These are phyloP conservation scores for Sinella curviseta DNA, from an alignment of 1,140 invertebrate species.

Conservation along the genomic window DNA sequence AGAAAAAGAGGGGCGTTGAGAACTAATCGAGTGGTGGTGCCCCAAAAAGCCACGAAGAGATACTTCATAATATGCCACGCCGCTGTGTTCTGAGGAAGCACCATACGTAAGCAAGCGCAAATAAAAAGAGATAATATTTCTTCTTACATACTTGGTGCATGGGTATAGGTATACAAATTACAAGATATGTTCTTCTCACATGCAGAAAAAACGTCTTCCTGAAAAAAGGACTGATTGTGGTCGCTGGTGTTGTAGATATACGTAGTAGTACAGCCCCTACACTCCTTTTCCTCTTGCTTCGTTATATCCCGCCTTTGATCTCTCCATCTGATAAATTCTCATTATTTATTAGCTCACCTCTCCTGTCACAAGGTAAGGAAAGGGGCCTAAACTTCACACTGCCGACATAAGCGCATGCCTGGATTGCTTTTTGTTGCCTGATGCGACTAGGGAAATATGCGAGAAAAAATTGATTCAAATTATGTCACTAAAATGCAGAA, in stretches of 20 bases:
- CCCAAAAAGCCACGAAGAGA: neutral
- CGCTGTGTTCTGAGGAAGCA: neutral
- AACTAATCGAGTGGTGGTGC: conserved; percentile 40
- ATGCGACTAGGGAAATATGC: too few relatives aligned
- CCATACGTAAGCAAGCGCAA: too few relatives aligned
- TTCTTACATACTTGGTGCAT: too few relatives aligned
- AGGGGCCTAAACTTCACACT: too few relatives aligned
- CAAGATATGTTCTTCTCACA: neutral
- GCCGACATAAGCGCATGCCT: too few relatives aligned
- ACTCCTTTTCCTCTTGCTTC: neutral
- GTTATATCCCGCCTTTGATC: conserved; percentile 11
- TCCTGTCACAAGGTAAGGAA: conserved; percentile 15
- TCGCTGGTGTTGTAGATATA: too few relatives aligned
- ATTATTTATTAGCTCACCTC: conserved; percentile 14
- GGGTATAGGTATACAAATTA: too few relatives aligned
- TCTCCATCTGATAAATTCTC: conserved; percentile 11
- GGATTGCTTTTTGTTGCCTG: too few relatives aligned
- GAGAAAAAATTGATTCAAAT: too few relatives aligned
- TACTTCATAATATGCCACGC: neutral
- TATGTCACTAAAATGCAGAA: too few relatives aligned
- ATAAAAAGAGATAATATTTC: too few relatives aligned
- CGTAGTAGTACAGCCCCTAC: neutral
- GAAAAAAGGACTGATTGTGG: neutral
- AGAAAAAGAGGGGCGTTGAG: conserved; percentile 44
- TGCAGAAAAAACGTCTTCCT: neutral